Percentiles rank a stretch among this genome's conserved stretches.
Evolutionary conservation across 2,797 vertebrate genomes (phyloP).

Genomic region (Amazona finschi): DNA sequence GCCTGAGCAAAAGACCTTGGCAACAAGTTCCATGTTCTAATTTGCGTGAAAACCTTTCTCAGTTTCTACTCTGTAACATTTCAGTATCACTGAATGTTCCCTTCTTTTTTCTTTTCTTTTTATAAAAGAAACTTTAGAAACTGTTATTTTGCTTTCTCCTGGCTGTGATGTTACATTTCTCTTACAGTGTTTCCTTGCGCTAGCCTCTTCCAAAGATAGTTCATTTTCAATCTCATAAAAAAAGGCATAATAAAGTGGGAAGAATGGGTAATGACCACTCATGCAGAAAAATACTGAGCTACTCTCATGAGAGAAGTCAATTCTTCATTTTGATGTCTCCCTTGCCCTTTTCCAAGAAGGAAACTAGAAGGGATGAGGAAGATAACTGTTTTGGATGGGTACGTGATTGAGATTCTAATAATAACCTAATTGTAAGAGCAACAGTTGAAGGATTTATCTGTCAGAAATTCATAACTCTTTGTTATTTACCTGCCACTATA

Average conservation of each 20-base stretch:
- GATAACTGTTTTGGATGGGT: background rate
- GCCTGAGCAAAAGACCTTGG: background rate
- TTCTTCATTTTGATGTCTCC: background rate
- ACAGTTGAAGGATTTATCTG: background rate
- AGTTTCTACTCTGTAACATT: background rate
- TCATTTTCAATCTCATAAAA: background rate
- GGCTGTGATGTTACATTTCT: background rate
- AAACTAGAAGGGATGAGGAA: background rate
- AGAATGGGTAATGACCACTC: background rate
- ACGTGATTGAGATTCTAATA: background rate
- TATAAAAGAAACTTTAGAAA: background rate
- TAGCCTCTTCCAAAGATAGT: background rate
- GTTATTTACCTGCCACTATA: background rate
- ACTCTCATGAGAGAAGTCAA: background rate
- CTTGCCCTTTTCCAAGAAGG: background rate
- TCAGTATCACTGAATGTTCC: background rate
- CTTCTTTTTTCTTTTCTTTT: background rate
- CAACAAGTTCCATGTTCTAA: background rate
- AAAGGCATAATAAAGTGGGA: background rate
- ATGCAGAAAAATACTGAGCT: background rate
- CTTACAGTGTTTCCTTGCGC: background rate
- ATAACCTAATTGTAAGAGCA: background rate
- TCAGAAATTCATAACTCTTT: background rate
- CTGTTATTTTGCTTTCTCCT: background rate
- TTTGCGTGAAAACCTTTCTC: constrained; percentile 17